Percentiles rank a stretch among this genome's conserved stretches.
Evolutionary conservation across 1,140 invertebrate genomes (phyloP).

Genomic region (Vanessa atalanta): DNA sequence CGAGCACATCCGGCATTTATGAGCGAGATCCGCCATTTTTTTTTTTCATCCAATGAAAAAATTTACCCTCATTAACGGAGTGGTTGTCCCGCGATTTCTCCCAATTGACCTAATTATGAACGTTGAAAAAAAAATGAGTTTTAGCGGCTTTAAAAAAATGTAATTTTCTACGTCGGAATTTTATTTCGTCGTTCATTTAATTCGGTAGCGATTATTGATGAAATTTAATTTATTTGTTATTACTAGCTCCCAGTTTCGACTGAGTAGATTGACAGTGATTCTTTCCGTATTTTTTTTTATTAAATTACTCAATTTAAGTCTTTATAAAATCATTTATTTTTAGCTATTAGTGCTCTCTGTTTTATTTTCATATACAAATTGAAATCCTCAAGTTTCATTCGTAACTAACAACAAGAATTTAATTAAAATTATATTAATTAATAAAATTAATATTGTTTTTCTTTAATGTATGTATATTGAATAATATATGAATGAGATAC

Average conservation of each 20-base stretch:
- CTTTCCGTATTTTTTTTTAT: too few relatives aligned
- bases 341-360: too few relatives aligned
- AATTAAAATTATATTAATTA: too few relatives aligned
- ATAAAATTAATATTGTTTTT: too few relatives aligned
- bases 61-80: slow-evolving; percentile 31
- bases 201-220: slow-evolving; percentile 12
- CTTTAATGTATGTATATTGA: too few relatives aligned
- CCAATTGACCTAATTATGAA: slow-evolving; percentile 39
- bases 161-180: slow-evolving; percentile 20
- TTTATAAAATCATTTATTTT: too few relatives aligned
- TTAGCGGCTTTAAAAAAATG: slow-evolving; percentile 22
- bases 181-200: slow-evolving; percentile 9
- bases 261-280: too few relatives aligned
- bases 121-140: slow-evolving; percentile 37
- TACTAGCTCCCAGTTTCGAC: neutral
- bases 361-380: too few relatives aligned
- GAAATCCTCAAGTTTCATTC: too few relatives aligned
- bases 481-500: too few relatives aligned
- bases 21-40: slow-evolving; percentile 8
- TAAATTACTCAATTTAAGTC: too few relatives aligned
- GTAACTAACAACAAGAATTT: too few relatives aligned
- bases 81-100: slow-evolving; percentile 34
- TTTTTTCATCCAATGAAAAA: slow-evolving; percentile 25
- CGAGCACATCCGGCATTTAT: neutral
- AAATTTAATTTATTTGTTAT: neutral